Evolutionary conservation across 2,113 vertebrate genomes (phyloP).

Genomic region (Macaca nemestrina): DNA sequence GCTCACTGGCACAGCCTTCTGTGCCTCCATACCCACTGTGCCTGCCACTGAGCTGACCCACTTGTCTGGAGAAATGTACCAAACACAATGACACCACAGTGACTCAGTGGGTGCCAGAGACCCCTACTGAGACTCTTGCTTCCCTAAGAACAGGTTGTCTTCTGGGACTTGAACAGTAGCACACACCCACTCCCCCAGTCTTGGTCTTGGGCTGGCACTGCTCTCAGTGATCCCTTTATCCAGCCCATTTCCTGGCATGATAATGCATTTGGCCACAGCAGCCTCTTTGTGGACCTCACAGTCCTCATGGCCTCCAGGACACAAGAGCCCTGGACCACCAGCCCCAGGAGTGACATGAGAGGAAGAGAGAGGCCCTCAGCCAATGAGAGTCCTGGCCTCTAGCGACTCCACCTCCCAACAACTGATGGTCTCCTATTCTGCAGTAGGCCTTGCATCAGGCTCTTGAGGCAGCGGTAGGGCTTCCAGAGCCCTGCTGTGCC

Average conservation of each 20-base stretch:
- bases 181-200: slow-evolving; percentile 87
- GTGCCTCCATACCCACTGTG: slow-evolving; percentile 89
- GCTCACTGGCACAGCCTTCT: slow-evolving; percentile 92
- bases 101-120: slow-evolving; percentile 89
- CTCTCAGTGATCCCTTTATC: slow-evolving; percentile 91
- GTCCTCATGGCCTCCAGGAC: slow-evolving; percentile 90
- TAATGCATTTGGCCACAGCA: slow-evolving; percentile 92
- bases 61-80: slow-evolving; percentile 91
- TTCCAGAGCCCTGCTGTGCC: neutral
- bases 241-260: slow-evolving; percentile 93
- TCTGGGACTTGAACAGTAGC: slow-evolving; percentile 89
- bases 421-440: neutral
- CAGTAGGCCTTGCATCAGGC: neutral
- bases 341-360: neutral
- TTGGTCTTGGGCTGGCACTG: slow-evolving; percentile 90
- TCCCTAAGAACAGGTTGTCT: slow-evolving; percentile 94
- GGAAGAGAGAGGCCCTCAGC: neutral
- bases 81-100: slow-evolving; percentile 93
- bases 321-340: slow-evolving; percentile 68
- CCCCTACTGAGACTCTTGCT: slow-evolving; percentile 90
- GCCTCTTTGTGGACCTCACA: slow-evolving; percentile 90
- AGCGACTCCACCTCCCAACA: neutral
- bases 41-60: slow-evolving; percentile 93
- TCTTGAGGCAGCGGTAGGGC: neutral
- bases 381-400: neutral